phyloP scores from a whole-genome alignment of 2,113 vertebrate species.

The Mastomys coucha region DNA sequence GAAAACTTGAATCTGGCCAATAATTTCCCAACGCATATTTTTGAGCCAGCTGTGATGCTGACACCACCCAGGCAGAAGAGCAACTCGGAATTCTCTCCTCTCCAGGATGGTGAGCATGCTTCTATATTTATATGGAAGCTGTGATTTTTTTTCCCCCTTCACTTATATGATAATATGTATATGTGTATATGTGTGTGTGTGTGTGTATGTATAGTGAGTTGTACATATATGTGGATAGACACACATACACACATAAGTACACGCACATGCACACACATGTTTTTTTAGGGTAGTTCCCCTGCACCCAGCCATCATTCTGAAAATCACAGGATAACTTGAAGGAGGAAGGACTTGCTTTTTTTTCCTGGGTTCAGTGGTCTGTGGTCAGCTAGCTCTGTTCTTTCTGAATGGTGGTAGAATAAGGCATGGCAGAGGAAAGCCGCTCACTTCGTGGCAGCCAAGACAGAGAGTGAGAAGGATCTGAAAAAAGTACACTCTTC shows the following conservation, averaged over 20 bases:
- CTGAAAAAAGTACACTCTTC: neutral
- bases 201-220: no score
- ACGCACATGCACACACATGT: neutral
- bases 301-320: no score
- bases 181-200: neutral
- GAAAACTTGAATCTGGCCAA: neutral
- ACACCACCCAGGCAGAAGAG: conserved; percentile 92
- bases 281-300: neutral
- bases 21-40: conserved; percentile 67
- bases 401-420: neutral
- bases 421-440: neutral
- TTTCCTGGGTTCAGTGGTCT: neutral
- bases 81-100: conserved; percentile 78
- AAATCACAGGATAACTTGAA: neutral
- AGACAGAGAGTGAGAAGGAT: neutral
- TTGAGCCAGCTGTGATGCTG: conserved; percentile 90
- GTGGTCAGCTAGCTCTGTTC: neutral
- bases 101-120: conserved; percentile 81
- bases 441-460: neutral
- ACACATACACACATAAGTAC: no score
- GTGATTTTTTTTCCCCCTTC: neutral
- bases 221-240: no score
- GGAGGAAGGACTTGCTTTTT: neutral
- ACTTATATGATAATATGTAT: neutral
- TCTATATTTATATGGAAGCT: neutral